phyloP scores from a whole-genome alignment of 2,113 vertebrate species.

The Atherinomorus stipes region DNA sequence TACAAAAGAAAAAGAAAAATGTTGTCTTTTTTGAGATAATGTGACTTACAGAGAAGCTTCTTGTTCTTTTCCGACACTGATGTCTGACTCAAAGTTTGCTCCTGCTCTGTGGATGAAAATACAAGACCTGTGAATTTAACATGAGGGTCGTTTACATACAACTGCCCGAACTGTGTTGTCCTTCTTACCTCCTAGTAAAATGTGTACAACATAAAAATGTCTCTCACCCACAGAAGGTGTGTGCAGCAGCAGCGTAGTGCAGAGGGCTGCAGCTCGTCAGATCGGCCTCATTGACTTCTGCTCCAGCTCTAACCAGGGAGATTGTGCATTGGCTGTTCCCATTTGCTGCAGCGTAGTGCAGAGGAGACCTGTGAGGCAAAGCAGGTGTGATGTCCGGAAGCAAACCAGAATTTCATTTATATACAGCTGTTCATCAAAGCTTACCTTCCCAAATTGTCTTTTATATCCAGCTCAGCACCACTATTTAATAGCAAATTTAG shows the following conservation, averaged over 20 bases:
- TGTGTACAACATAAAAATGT: neutral
- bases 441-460: conserved; percentile 93
- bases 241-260: conserved; percentile 93
- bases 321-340: conserved; percentile 92
- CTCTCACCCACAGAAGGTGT: conserved; percentile 90
- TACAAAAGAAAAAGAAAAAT: neutral
- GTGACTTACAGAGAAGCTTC: conserved; percentile 92
- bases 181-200: neutral
- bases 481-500: conserved; percentile 93
- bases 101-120: conserved; percentile 80
- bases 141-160: neutral
- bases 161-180: neutral
- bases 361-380: conserved; percentile 84
- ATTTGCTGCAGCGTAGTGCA: conserved; percentile 95
- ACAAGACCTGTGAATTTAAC: neutral
- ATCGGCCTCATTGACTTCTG: conserved; percentile 89
- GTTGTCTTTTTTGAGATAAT: neutral
- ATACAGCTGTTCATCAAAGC: neutral
- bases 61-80: conserved; percentile 86
- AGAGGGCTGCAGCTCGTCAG: conserved; percentile 92
- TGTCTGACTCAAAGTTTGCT: conserved; percentile 79
- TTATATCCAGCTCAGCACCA: conserved; percentile 89
- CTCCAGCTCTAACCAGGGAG: conserved; percentile 89
- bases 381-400: conserved; percentile 1
- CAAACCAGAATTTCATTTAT: neutral